phyloP scores from a whole-genome alignment of 2,888 invertebrate species.

The Megalurothrips usitatus region DNA sequence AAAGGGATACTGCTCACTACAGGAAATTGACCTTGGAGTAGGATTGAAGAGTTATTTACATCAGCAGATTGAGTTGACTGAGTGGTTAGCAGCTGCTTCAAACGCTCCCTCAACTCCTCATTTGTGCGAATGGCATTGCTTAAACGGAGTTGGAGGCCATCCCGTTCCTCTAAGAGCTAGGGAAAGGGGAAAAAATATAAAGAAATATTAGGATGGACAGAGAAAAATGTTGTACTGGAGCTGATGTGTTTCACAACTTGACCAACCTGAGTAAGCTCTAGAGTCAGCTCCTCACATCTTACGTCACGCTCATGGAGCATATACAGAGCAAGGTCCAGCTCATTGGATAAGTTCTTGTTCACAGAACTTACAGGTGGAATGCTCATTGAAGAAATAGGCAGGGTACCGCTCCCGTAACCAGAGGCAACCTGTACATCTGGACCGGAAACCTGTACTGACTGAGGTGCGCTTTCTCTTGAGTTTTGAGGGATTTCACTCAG shows the following conservation, averaged over 20 bases:
- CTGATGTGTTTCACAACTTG: background rate
- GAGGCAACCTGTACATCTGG: background rate
- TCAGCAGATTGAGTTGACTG: background rate
- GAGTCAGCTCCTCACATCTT: constrained; percentile 77
- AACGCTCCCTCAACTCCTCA: constrained; percentile 52
- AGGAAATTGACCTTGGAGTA: background rate
- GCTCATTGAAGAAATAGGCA: background rate
- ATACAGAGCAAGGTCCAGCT: constrained; percentile 74
- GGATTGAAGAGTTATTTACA: background rate
- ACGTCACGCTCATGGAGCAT: constrained; percentile 84
- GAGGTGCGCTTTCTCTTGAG: background rate
- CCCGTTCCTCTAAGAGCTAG: constrained; percentile 74
- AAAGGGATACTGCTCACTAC: background rate
- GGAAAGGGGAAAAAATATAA: constrained; percentile 28
- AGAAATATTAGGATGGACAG: background rate
- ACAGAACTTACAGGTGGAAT: constrained; percentile 30
- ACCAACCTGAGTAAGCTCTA: constrained; percentile 65
- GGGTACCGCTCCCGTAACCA: background rate
- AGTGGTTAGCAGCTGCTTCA: background rate
- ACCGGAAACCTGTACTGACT: background rate
- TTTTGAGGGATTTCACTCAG: background rate
- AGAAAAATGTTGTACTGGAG: background rate
- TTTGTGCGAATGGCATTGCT: constrained; percentile 74
- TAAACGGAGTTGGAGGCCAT: constrained; percentile 74
- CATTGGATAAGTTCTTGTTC: constrained; percentile 45